phyloP scores from a whole-genome alignment of 2,888 invertebrate genomes.

The Eudasyphora cyanicolor region DNA sequence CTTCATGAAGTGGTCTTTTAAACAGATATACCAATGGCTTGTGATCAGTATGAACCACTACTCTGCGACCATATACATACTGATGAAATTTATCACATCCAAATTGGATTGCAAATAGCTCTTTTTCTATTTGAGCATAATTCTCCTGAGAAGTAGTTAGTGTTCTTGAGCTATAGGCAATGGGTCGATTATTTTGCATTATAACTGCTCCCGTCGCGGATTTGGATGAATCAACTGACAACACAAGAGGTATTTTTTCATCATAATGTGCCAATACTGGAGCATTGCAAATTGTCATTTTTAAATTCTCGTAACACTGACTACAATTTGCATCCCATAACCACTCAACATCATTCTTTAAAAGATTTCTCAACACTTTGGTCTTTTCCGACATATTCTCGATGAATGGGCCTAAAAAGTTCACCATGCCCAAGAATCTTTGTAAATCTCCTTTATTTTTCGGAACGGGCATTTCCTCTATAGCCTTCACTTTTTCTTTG shows the following conservation, averaged over 20 bases:
- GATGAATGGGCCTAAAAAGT: constrained; percentile 52
- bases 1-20: no score
- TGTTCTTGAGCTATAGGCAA: no score
- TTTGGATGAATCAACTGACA: no score
- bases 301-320: constrained; percentile 25
- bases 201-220: no score
- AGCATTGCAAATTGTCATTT: constrained; percentile 33
- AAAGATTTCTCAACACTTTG: constrained; percentile 33
- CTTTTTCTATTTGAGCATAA: constrained; percentile 56
- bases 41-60: constrained; percentile 44
- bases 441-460: constrained; percentile 58
- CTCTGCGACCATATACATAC: constrained; percentile 32
- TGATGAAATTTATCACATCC: constrained; percentile 52
- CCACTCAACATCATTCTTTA: constrained; percentile 28
- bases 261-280: constrained; percentile 49
- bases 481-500: constrained; percentile 59
- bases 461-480: constrained; percentile 49
- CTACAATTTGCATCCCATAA: constrained; percentile 37
- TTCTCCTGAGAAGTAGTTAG: no score
- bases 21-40: no score
- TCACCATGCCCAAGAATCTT: constrained; percentile 63
- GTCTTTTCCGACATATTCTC: constrained; percentile 32
- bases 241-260: no score
- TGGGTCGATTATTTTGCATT: no score
- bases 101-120: constrained; percentile 46